phyloP scores from a whole-genome alignment of 1,140 invertebrate species.

The Eriocheir sinensis region DNA sequence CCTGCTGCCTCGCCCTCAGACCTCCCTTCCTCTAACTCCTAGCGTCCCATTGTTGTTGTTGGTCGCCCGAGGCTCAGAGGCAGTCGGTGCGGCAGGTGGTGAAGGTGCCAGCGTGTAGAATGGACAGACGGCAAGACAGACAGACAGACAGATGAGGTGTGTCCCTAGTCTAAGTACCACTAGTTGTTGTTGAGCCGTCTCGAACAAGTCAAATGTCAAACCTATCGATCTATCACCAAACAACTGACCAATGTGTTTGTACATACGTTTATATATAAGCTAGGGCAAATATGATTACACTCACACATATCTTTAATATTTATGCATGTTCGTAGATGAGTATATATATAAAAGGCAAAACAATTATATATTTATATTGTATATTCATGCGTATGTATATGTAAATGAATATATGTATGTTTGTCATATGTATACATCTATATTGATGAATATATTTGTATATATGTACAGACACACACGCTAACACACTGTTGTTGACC shows the following conservation, averaged over 20 bases:
- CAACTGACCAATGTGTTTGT: neutral
- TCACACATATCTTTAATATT: slow-evolving; percentile 53
- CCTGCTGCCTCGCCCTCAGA: neutral
- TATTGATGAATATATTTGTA: neutral
- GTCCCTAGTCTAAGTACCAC: neutral
- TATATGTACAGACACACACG: neutral
- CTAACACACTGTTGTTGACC: neutral
- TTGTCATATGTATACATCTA: slow-evolving; percentile 41
- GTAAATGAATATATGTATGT: slow-evolving; percentile 54
- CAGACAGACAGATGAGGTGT: neutral
- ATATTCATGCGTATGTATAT: slow-evolving; percentile 54
- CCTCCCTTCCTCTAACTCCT: too few relatives aligned
- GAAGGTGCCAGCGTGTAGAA: neutral
- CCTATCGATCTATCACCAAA: neutral
- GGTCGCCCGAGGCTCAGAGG: neutral
- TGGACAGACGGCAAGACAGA: neutral
- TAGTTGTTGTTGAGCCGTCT: neutral
- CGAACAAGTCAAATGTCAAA: neutral
- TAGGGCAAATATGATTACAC: neutral
- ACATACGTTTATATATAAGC: slow-evolving; percentile 46
- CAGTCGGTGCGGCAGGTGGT: too few relatives aligned
- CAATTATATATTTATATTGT: slow-evolving; percentile 48
- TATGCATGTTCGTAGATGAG: slow-evolving; percentile 42
- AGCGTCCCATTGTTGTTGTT: too few relatives aligned
- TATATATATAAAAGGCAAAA: slow-evolving; percentile 13